Conservation (phyloP, 2,113 vertebrate species). For the Hystrix brachyura region DNA sequence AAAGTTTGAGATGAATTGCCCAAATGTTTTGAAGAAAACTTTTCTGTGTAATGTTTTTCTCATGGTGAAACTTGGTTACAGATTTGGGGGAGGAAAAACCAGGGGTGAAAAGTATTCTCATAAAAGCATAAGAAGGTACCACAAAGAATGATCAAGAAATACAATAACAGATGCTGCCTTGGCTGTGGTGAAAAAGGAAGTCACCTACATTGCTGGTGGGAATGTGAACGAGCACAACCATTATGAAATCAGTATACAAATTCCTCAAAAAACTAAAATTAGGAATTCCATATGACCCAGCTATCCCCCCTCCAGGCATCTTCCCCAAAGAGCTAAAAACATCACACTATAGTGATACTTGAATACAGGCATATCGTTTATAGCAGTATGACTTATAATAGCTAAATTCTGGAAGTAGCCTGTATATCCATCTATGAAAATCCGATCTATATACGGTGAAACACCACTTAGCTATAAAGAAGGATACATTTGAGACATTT, state of each 20-base stretch:
- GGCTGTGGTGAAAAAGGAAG: background rate
- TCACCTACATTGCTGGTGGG: background rate
- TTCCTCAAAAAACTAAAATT: background rate
- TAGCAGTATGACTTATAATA: background rate
- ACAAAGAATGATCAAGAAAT: background rate
- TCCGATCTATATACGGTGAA: background rate
- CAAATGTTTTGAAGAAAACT: background rate
- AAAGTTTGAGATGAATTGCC: background rate
- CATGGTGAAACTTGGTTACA: background rate
- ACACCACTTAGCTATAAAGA: no score
- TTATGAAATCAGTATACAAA: background rate
- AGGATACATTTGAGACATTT: background rate
- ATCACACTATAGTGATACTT: background rate
- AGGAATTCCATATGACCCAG: background rate
- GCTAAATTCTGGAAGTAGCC: background rate
- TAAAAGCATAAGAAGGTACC: background rate
- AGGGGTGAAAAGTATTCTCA: background rate
- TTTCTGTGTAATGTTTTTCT: background rate
- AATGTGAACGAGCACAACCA: background rate
- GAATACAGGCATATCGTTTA: background rate
- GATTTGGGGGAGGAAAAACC: background rate
- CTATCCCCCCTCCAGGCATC: background rate
- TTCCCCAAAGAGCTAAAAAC: background rate
- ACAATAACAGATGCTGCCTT: background rate
- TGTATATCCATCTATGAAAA: background rate